phyloP scores from a whole-genome alignment of 1,140 invertebrate species.

The Drosophila baimaii region DNA sequence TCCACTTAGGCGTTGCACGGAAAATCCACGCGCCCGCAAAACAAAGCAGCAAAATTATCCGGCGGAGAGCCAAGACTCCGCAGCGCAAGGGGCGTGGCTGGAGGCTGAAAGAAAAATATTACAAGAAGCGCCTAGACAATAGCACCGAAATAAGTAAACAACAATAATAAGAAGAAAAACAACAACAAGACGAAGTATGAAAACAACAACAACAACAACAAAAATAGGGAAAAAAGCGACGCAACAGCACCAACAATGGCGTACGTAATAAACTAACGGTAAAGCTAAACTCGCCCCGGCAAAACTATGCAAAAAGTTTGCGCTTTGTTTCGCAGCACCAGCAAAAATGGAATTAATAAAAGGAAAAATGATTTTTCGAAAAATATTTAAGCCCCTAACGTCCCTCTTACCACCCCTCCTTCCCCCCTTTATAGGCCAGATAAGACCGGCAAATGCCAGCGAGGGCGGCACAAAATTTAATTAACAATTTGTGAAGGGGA shows the following conservation, averaged over 20 bases:
- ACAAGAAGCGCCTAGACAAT: slow-evolving; percentile 69
- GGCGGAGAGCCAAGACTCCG: slow-evolving; percentile 20
- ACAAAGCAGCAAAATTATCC: slow-evolving; percentile 70
- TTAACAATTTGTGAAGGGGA: slow-evolving; percentile 63
- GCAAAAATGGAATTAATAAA: slow-evolving; percentile 53
- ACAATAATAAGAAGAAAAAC: slow-evolving; percentile 49
- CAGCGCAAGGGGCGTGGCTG: slow-evolving; percentile 11
- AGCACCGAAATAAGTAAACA: slow-evolving; percentile 71
- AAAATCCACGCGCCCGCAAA: slow-evolving; percentile 59
- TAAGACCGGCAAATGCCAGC: slow-evolving; percentile 24
- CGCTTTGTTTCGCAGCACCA: slow-evolving; percentile 42
- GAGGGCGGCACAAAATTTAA: slow-evolving; percentile 61
- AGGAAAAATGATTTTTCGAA: slow-evolving; percentile 39
- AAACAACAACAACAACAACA: slow-evolving; percentile 21
- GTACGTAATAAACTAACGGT: slow-evolving; percentile 75
- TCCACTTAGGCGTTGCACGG: slow-evolving; percentile 60
- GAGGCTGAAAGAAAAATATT: slow-evolving; percentile 56
- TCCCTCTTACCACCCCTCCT: not conserved
- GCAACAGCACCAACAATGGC: slow-evolving; percentile 59
- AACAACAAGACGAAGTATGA: slow-evolving; percentile 50
- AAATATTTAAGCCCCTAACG: slow-evolving; percentile 60
- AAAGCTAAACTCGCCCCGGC: slow-evolving; percentile 47
- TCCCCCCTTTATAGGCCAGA: slow-evolving; percentile 13
- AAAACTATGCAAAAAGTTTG: slow-evolving; percentile 63
- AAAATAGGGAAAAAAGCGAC: slow-evolving; percentile 19